Base-by-base conservation (phyloP, 2,888 invertebrate genomes). In the Microctonus aethiopoides region DNA sequence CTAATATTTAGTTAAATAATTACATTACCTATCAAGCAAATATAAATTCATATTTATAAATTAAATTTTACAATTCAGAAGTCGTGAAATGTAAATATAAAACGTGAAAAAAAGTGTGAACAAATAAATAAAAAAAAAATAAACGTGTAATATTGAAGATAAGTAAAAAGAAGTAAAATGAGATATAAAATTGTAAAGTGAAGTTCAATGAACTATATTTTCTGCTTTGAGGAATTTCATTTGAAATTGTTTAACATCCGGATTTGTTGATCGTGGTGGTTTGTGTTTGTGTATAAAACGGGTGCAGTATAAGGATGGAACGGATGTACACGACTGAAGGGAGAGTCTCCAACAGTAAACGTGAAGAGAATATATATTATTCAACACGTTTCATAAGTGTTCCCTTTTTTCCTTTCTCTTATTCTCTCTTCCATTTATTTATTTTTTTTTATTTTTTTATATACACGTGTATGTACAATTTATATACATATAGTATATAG, bases 351-450 rank as follows among this genome's bases (percentile, higher is more conserved):
- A 56, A 56, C 56, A 26, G 56, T 46, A 56, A 56, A 56, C 26
- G 13, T 56, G 26, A 26, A 56, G 26, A 56, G 56, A n/a, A n/a
- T n/a, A 46, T 46, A n/a, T n/a, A 46, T 46, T 46, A 46, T 56
- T 56, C 56, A 26, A 56, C 56, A 56, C 56, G 26, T 56, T 56
- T 56, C 56, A 54, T n/a, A 29, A 26, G 26, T 26, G 24, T n/a
- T 56, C 26, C 16, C 16, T 46, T 46, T 46, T 41, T n/a, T 46
- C 16, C 5, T 16, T 6, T 46, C n/a, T n/a, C n/a, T n/a, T n/a
- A n/a, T 41, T 36, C 4, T 36, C 10, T 9, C n/a, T 36, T 10
- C 36, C 9, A 10, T 5, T 36, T 36, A 36, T 1, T 36, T 10
- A 41, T 3, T 41, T n/a, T 41, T 13, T 41, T n/a, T 39, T 13